Conservation (phyloP, 2,797 vertebrate species). For the Malurus splendens region DNA sequence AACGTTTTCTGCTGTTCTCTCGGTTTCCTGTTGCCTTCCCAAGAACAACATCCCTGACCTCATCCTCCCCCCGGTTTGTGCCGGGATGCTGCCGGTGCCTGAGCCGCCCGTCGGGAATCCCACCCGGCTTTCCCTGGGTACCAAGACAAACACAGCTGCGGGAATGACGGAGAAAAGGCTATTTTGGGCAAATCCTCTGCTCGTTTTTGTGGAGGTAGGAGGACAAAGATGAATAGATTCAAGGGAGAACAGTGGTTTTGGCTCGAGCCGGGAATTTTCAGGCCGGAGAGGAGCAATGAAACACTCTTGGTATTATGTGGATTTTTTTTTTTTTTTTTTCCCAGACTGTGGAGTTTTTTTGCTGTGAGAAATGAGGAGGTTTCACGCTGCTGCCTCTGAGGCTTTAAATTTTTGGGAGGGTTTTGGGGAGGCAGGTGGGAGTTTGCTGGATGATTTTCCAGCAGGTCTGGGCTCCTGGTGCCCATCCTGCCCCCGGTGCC, state of each 20-base stretch:
- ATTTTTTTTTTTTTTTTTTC: fast-evolving
- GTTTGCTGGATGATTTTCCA: not conserved
- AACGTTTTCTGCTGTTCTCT: constrained; percentile 41
- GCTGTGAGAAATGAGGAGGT: not conserved
- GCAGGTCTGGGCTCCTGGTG: not conserved
- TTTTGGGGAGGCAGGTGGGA: not conserved
- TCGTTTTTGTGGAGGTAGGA: constrained; percentile 6
- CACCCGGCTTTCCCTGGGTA: not conserved
- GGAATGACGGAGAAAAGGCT: not conserved
- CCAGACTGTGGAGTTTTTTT: not conserved
- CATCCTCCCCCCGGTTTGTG: not conserved
- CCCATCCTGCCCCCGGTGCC: not conserved
- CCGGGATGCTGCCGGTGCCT: not conserved
- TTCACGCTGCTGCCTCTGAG: not conserved
- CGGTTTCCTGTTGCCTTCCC: constrained; percentile 44
- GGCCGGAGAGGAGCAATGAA: not conserved
- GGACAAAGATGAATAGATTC: not conserved
- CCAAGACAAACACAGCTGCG: constrained; percentile 16
- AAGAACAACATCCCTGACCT: constrained; percentile 60
- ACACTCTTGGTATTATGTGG: not conserved
- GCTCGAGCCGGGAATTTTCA: not conserved
- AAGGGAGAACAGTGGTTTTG: not conserved
- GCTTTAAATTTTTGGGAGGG: not conserved
- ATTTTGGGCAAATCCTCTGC: not conserved
- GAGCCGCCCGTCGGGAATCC: not conserved